phyloP scores from a whole-genome alignment of 2,113 vertebrate genomes.

The Megalops atlanticus region DNA sequence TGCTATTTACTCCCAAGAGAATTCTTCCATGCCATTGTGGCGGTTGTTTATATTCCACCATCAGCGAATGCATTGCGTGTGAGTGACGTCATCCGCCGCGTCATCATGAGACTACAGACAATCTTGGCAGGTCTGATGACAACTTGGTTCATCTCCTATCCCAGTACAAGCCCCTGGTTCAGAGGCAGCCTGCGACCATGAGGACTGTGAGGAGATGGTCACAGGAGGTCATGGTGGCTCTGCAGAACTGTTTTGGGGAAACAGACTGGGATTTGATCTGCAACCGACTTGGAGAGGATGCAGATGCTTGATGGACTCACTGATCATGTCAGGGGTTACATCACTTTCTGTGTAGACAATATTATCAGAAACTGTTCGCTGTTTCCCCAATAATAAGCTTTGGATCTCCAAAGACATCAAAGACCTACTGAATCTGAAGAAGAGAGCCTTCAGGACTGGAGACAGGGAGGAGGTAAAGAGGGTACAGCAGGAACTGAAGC shows the following conservation, averaged over 20 bases:
- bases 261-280: slow-evolving; percentile 28
- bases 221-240: slow-evolving; percentile 3
- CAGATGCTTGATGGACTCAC: slow-evolving; percentile 6
- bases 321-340: slow-evolving; percentile 5
- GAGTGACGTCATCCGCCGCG: too few species aligned
- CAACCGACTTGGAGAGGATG: background rate
- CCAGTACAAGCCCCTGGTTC: background rate
- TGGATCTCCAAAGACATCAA: background rate
- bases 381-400: background rate
- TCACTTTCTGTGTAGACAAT: background rate
- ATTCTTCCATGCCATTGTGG: too few species aligned
- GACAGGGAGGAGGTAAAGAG: slow-evolving; percentile 39
- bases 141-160: slow-evolving; percentile 16
- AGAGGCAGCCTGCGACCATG: background rate
- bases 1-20: too few species aligned
- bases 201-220: slow-evolving; percentile 19
- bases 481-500: slow-evolving; percentile 34
- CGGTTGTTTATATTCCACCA: too few species aligned
- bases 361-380: too few species aligned
- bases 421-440: background rate
- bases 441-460: slow-evolving; percentile 31
- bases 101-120: too few species aligned
- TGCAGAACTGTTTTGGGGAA: slow-evolving; percentile 25
- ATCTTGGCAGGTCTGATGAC: background rate
- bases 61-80: too few species aligned